A percentile compares a stretch with the other conserved stretches of the same genome.
These are phyloP conservation scores for Chymomyza procnemis DNA, from an alignment of 2,888 invertebrate genomes.

Conservation along the genomic window DNA sequence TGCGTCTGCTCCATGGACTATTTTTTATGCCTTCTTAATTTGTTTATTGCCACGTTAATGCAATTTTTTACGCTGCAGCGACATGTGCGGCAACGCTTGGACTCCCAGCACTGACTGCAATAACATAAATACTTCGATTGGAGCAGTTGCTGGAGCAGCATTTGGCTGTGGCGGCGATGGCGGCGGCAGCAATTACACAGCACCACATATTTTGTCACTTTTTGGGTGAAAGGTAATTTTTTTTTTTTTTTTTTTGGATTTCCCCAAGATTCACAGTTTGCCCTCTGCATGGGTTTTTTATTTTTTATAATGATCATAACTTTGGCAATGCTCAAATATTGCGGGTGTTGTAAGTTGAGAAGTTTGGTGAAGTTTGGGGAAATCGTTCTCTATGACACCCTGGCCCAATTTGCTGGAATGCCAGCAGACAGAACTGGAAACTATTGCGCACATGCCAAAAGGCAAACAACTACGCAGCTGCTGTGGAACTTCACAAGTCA, in stretches of 20 bases:
- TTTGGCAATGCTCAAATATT: conserved; percentile 1
- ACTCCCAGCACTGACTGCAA: conserved; percentile 17
- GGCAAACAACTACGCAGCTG: conserved; percentile 63
- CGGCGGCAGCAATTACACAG: conserved; percentile 59
- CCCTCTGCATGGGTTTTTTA: conserved; percentile 40
- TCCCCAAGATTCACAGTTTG: conserved; percentile 1
- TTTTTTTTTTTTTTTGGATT: too few species aligned
- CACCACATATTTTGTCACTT: conserved; percentile 74
- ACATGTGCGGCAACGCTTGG: conserved; percentile 4
- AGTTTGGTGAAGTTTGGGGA: too few species aligned
- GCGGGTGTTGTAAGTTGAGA: not conserved
- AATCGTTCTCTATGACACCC: not conserved
- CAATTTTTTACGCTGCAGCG: conserved; percentile 59
- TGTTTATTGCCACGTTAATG: conserved; percentile 70
- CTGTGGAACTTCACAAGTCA: conserved; percentile 52
- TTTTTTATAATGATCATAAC: conserved; percentile 55
- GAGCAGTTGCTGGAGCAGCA: too few species aligned
- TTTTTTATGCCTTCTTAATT: conserved; percentile 47
- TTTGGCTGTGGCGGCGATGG: conserved; percentile 59
- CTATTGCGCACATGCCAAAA: conserved; percentile 63
- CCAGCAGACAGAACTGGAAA: conserved; percentile 1
- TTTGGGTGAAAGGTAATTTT: conserved; percentile 21
- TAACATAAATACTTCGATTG: conserved; percentile 67
- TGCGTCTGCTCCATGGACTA: conserved; percentile 14
- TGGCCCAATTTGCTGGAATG: not conserved